phyloP scores from a whole-genome alignment of 2,888 invertebrate species.

The Linnaemya vulpina region DNA sequence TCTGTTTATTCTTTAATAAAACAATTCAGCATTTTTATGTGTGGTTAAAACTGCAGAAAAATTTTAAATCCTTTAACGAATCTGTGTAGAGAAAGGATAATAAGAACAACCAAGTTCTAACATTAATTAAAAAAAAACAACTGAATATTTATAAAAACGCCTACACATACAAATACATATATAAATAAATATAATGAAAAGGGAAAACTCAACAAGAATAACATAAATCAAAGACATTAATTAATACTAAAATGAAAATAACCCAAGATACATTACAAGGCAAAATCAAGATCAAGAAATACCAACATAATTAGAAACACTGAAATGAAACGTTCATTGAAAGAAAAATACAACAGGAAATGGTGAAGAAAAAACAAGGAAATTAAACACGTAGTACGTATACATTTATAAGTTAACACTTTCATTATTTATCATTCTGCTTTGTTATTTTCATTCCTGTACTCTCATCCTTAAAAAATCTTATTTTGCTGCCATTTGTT shows the following conservation, averaged over 20 bases:
- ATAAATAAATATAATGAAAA: constrained; percentile 24
- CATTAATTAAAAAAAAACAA: constrained; percentile 63
- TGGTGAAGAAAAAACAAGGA: constrained; percentile 29
- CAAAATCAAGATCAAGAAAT: constrained; percentile 49
- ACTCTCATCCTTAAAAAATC: constrained; percentile 16
- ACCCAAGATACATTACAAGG: constrained; percentile 8
- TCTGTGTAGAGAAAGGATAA: constrained; percentile 26
- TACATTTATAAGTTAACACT: constrained; percentile 72
- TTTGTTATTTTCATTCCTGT: constrained; percentile 33
- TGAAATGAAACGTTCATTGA: background rate
- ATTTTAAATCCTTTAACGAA: background rate
- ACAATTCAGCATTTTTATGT: background rate
- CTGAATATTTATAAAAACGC: constrained; percentile 32
- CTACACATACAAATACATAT: constrained; percentile 37
- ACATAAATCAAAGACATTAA: constrained; percentile 62
- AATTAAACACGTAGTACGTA: constrained; percentile 64
- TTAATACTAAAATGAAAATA: constrained; percentile 27
- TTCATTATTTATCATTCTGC: constrained; percentile 68
- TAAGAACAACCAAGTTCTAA: constrained; percentile 50
- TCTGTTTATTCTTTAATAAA: background rate
- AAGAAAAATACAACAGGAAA: constrained; percentile 48
- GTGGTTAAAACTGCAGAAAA: background rate
- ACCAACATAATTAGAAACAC: constrained; percentile 49
- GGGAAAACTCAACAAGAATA: constrained; percentile 3
- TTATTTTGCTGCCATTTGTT: constrained; percentile 6